These are phyloP conservation scores for Monopis laevigella DNA, from an alignment of 2,888 invertebrate genomes.

Conservation along the genomic window DNA sequence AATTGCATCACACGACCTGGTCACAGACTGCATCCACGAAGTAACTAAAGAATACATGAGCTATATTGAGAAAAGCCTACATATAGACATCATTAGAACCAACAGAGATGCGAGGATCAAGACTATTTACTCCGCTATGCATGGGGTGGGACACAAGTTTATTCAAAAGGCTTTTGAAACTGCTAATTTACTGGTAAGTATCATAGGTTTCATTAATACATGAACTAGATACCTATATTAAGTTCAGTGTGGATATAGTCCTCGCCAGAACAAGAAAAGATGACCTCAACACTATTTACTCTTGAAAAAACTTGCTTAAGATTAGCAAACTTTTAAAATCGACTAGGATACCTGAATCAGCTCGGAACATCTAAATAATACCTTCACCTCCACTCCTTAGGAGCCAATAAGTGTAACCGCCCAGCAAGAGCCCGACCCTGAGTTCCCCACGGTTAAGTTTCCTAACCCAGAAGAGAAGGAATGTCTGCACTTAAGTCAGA, in stretches of 20 bases:
- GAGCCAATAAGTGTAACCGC: slow-evolving; percentile 72
- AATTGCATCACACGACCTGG: slow-evolving; percentile 61
- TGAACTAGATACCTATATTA: no score
- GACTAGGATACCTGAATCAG: no score
- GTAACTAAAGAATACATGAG: slow-evolving; percentile 75
- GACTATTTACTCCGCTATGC: slow-evolving; percentile 96
- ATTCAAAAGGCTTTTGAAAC: slow-evolving; percentile 77
- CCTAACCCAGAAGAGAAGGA: slow-evolving; percentile 98
- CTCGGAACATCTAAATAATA: no score
- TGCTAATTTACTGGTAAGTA: slow-evolving; percentile 76
- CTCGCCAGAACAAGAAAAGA: no score
- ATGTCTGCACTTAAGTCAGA: slow-evolving; percentile 78
- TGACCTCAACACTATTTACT: no score
- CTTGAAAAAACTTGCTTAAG: no score
- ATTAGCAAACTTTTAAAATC: no score
- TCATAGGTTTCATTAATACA: no score
- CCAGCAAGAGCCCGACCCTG: slow-evolving; percentile 92
- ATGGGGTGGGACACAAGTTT: slow-evolving; percentile 92
- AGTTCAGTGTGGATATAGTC: no score
- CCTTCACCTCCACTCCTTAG: no score
- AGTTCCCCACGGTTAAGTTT: slow-evolving; percentile 96
- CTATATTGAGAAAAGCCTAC: slow-evolving; percentile 62
- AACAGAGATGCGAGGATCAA: slow-evolving; percentile 67
- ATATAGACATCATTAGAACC: slow-evolving; percentile 58
- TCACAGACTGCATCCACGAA: slow-evolving; percentile 75